Percentiles rank a stretch among this genome's conserved stretches.
These are phyloP conservation scores for Hesperia comma DNA, from an alignment of 2,888 invertebrate genomes.

Conservation along the genomic window DNA sequence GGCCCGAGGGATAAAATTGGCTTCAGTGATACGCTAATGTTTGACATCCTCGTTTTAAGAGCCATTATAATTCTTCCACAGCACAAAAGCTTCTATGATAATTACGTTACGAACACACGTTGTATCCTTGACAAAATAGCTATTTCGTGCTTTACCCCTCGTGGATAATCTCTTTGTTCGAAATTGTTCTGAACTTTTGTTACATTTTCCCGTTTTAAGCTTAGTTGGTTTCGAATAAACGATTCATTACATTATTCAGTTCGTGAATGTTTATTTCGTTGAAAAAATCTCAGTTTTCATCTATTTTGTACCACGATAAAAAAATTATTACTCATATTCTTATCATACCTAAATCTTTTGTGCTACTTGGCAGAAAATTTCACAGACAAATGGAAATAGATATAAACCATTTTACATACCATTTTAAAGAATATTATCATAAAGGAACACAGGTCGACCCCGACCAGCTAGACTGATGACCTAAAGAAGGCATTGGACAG, in stretches of 20 bases:
- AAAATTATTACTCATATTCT: too few relatives aligned
- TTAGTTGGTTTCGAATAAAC: conserved; percentile 24
- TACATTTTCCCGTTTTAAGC: conserved; percentile 20
- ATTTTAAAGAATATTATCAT: too few relatives aligned
- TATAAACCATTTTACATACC: too few relatives aligned
- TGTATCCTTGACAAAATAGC: conserved; percentile 23
- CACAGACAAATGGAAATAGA: too few relatives aligned
- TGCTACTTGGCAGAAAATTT: too few relatives aligned
- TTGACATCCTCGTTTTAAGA: conserved; percentile 45
- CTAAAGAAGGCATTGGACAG: too few relatives aligned
- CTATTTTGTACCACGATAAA: too few relatives aligned
- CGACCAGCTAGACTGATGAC: too few relatives aligned
- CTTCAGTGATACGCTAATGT: conserved; percentile 42
- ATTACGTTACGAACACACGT: conserved; percentile 36
- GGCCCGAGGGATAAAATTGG: conserved; percentile 48
- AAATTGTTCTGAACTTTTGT: conserved; percentile 27
- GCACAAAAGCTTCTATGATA: conserved; percentile 38
- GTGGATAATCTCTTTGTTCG: conserved; percentile 34
- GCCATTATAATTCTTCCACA: conserved; percentile 42
- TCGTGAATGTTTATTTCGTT: not conserved
- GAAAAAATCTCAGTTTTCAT: not conserved
- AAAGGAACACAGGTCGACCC: too few relatives aligned
- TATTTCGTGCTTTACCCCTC: conserved; percentile 20
- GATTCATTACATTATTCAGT: conserved; percentile 26
- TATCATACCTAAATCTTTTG: too few relatives aligned